Evolutionary conservation across 30 jellyfish, hydroid and myxozoan species (phyloP).

Genomic region (Hydra vulgaris): DNA sequence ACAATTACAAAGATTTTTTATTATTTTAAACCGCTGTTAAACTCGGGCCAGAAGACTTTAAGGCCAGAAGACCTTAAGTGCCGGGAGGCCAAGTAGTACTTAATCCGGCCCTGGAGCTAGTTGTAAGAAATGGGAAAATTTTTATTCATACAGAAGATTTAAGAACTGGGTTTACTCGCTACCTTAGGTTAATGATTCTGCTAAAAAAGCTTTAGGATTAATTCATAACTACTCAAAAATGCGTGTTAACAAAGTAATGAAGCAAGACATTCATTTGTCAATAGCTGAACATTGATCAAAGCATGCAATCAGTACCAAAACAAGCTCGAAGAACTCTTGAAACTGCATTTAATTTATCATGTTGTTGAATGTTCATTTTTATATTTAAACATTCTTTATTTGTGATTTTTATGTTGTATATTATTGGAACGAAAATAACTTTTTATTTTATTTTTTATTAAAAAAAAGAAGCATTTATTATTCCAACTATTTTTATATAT

Average conservation of each 20-base stretch:
- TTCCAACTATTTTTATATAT: neutral
- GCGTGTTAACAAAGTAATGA: neutral
- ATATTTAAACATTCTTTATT: neutral
- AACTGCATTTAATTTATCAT: neutral
- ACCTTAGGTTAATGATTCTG: neutral
- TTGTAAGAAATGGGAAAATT: neutral
- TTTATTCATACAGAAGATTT: neutral
- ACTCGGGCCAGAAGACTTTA: no score
- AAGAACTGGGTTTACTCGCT: neutral
- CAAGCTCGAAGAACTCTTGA: neutral
- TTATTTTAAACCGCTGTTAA: no score
- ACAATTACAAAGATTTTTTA: no score
- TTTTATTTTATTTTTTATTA: no score
- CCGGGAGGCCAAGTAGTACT: no score
- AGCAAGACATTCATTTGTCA: neutral
- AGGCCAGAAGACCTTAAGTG: no score
- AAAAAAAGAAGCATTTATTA: neutral
- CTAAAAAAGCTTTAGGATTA: neutral
- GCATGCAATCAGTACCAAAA: neutral
- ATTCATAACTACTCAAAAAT: neutral
- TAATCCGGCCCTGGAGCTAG: no score
- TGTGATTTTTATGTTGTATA: neutral
- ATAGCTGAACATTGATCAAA: neutral
- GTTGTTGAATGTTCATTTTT: neutral
- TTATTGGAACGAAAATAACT: neutral